Percentiles rank a stretch among this genome's conserved stretches.
phyloP scores from a whole-genome alignment of 2,888 invertebrate genomes.

The Tetragonisca angustula region DNA sequence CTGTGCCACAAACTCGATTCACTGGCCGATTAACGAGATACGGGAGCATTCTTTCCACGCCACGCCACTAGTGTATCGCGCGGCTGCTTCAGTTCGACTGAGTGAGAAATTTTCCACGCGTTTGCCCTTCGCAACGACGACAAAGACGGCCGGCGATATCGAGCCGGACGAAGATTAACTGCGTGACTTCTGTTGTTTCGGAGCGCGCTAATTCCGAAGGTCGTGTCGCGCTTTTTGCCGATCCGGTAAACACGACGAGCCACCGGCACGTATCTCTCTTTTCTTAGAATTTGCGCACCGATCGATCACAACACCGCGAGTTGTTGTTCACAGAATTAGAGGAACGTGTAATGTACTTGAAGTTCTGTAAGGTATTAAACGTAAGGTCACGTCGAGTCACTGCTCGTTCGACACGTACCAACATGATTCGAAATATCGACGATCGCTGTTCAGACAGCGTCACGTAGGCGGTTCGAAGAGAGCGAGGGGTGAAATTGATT shows the following conservation, averaged over 20 bases:
- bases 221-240: too few species aligned
- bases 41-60: constrained; percentile 44
- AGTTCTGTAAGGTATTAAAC: neutral
- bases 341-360: too few species aligned
- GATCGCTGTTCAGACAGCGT: neutral
- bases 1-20: constrained; percentile 34
- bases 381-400: neutral
- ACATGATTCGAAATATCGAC: constrained; percentile 6
- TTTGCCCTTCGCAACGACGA: neutral
- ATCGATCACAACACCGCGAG: neutral
- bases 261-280: neutral
- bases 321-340: neutral
- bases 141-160: neutral
- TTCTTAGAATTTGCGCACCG: constrained; percentile 2
- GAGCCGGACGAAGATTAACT: neutral
- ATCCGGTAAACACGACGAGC: neutral
- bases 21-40: constrained; percentile 5
- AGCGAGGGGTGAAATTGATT: neutral
- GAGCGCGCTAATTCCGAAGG: neutral
- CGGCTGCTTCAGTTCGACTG: neutral
- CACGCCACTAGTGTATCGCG: constrained; percentile 7
- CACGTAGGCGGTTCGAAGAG: neutral
- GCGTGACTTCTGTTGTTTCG: neutral
- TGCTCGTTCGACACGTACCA: constrained; percentile 18
- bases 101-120: constrained; percentile 1